phyloP scores from a whole-genome alignment of 2,888 invertebrate species.

The Trisateles emortualis region DNA sequence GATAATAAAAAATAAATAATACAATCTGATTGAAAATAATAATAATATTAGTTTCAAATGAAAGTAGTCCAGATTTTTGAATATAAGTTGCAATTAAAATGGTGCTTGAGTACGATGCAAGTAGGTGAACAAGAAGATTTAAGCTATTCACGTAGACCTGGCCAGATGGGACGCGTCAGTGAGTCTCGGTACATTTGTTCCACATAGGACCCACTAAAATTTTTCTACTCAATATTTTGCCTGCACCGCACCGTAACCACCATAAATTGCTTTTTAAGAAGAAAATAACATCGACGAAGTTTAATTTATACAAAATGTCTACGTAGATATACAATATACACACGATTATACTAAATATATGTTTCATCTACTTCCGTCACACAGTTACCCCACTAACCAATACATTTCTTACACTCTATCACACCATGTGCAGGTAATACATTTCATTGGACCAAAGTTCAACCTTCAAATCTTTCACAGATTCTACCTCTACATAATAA shows the following conservation, averaged over 20 bases:
- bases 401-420: slow-evolving; percentile 64
- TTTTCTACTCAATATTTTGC: too few relatives aligned
- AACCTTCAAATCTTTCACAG: slow-evolving; percentile 79
- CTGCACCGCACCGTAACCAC: neutral
- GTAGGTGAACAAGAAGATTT: too few relatives aligned
- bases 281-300: slow-evolving; percentile 12
- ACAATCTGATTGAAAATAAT: too few relatives aligned
- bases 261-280: neutral
- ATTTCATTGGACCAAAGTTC: slow-evolving; percentile 86
- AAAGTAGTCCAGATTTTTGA: too few relatives aligned
- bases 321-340: slow-evolving; percentile 22
- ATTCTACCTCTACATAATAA: slow-evolving; percentile 46
- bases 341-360: slow-evolving; percentile 28
- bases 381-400: slow-evolving; percentile 37
- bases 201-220: too few relatives aligned
- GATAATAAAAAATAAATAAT: slow-evolving; percentile 36
- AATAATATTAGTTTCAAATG: too few relatives aligned
- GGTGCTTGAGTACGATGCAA: too few relatives aligned
- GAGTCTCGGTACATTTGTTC: too few relatives aligned
- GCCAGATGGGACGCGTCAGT: too few relatives aligned
- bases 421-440: slow-evolving; percentile 81
- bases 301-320: slow-evolving; percentile 21
- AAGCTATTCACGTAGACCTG: too few relatives aligned
- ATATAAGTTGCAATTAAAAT: too few relatives aligned
- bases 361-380: slow-evolving; percentile 32